phyloP scores from a whole-genome alignment of 2,113 vertebrate genomes.

The Lagopus muta region DNA sequence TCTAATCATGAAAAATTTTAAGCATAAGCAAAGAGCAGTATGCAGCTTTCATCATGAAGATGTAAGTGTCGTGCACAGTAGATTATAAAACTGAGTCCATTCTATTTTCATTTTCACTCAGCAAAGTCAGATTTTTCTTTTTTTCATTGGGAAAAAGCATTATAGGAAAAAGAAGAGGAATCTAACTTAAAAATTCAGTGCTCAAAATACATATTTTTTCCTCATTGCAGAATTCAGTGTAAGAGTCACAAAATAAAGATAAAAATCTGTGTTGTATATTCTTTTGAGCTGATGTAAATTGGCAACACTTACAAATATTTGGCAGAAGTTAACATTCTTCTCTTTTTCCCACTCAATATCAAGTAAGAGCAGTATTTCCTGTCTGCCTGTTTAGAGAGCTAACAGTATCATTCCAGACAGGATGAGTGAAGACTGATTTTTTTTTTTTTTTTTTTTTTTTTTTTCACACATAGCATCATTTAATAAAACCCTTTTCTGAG shows the following conservation, averaged over 20 bases:
- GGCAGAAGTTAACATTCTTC: slow-evolving; percentile 9
- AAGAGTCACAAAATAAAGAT: too few relatives aligned
- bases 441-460: background rate
- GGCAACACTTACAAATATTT: slow-evolving; percentile 8
- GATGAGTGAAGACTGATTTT: background rate
- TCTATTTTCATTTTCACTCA: slow-evolving; percentile 25
- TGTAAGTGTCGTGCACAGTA: background rate
- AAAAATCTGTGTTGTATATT: too few relatives aligned
- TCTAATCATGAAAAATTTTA: background rate
- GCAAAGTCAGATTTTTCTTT: background rate
- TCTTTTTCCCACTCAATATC: slow-evolving; percentile 13
- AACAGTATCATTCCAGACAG: background rate
- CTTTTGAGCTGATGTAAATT: slow-evolving; percentile 35
- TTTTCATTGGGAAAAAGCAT: background rate
- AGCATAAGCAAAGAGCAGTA: background rate
- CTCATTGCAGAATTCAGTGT: too few relatives aligned
- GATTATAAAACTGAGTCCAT: background rate
- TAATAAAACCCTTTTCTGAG: background rate
- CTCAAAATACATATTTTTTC: background rate
- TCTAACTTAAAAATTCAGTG: slow-evolving; percentile 29
- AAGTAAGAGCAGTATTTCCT: background rate
- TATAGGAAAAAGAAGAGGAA: slow-evolving; percentile 7
- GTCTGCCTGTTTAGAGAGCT: background rate
- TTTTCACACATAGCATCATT: background rate
- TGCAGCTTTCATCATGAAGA: background rate